These are phyloP conservation scores for Erythrocebus patas DNA, from an alignment of 2,113 vertebrate species.

Conservation along the genomic window DNA sequence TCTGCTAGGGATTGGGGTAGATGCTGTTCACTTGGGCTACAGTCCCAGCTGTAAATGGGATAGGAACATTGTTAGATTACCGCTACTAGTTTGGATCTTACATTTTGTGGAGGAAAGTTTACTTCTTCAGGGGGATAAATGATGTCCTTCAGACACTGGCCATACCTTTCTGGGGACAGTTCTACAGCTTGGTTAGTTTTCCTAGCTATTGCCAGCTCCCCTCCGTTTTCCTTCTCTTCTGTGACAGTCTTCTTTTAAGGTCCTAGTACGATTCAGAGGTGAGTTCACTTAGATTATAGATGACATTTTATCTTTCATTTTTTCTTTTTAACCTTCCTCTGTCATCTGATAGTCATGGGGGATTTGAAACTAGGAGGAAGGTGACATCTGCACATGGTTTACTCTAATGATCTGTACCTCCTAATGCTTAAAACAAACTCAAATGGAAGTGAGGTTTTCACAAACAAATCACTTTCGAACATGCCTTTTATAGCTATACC, in stretches of 20 bases:
- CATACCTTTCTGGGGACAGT: background rate
- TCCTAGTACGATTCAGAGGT: background rate
- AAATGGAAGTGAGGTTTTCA: conserved; percentile 2
- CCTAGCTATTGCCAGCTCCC: background rate
- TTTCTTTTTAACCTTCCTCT: background rate
- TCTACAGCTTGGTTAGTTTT: background rate
- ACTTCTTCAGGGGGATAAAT: background rate
- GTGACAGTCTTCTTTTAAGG: background rate
- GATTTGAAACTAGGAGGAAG: background rate
- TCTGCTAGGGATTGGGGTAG: background rate
- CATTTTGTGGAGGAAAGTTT: background rate
- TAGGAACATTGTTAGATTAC: background rate
- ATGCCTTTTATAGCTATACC: background rate
- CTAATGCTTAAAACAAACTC: conserved; percentile 31
- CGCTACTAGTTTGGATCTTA: background rate
- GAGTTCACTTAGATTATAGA: background rate
- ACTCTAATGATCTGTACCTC: background rate
- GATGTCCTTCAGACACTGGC: background rate
- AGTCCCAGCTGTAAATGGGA: background rate
- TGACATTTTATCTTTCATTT: background rate
- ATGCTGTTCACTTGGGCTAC: background rate
- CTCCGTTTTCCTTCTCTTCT: background rate
- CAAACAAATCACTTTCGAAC: background rate
- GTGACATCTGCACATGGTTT: background rate
- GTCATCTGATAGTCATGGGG: background rate